Base-by-base conservation (phyloP, 1,140 invertebrate species). In the Papilio polytes region DNA sequence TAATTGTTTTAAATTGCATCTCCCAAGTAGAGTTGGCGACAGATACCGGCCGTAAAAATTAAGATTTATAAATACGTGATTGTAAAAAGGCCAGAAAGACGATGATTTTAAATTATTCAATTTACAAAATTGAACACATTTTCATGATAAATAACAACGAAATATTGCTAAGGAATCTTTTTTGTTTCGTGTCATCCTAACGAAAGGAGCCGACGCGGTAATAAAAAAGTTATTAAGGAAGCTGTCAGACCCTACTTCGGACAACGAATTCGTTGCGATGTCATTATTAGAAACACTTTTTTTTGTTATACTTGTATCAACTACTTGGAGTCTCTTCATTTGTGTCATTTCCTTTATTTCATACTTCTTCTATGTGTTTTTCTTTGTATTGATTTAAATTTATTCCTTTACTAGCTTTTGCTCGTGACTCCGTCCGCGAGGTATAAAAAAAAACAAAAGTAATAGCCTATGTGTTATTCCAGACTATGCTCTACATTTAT, bases 191-290 rank as follows among this genome's bases (percentile, higher is more conserved):
- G 63, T 66, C 63, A 66, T 26, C 63, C 12, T 66, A 66, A 66
- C 63, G 22, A 66, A 66, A 66, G 63, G 63, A 66, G 22, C 63
- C 22, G 63, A 66, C 63, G 63, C 63, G 22, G 63, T 66, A 66
- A 66, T 66, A 66, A 66, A 66, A 66, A 66, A 66, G 63, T 66
- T 66, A 66, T 66, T 66, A 66, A 66, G 63, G 63, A 66, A 66
- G 22, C 63, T 66, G 63, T 66, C 63, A 66, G 63, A 66, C 63
- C 63, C 22, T 66, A 66, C 63, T 66, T 66, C 63, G 63, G 63
- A 66, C 63, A 66, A 66, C 63, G 63, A 66, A 66, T 66, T 66
- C 63, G 22, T 66, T 15, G 10, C 63, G 31, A 66, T 13, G 63
- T 26, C 63, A 31, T 66, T 66, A 66, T 66, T 66, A 66, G 63